Evolutionary conservation across 2,113 vertebrate species (phyloP), one percentile per base, ranked within the genome.

Genomic region (Aythya baeri): DNA sequence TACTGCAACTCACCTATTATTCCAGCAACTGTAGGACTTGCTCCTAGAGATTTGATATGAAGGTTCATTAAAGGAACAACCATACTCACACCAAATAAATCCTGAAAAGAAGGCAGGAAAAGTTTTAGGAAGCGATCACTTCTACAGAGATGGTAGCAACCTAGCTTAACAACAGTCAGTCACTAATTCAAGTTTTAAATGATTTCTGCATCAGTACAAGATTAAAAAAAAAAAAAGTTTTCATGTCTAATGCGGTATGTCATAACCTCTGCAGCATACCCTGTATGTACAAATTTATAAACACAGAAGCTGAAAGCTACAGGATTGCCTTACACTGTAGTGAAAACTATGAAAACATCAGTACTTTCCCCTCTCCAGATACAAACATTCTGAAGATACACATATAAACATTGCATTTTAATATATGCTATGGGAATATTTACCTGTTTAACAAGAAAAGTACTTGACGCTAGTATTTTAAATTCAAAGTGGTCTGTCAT

Each of bases 81-180:
- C 99, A 99, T 98, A 97, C 99, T 99, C 89, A 99, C 99, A 79
- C 99, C 99, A 96, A 99, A 99, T 94, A 99, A 97, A 90, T 99
- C 99, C 99, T 99, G 96, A 83, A 95, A 96, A 49, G 68, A 94
- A 96, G 32, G 17, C 52, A 91, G 54, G 61, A 58, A 29, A 50
- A 76, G 9, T 76, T 79, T 70, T 29, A 58, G 22, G 55, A 79
- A 68, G 8, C 61, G 52, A 67, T 17, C 8, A 44, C 9, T 31
- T 77, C 11, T 43, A 74, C 27, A 91, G 63, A 93, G 41, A 67
- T 27, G 14, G 52, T 17, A 18, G 9, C 52, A 86, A 58, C 5
- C 5, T 72, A 31, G 14, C 26, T 52, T 59, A 75, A 2, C 55
- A 80, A 58, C 6, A 77, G 14, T 23, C 13, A 63, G 36, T 20